Conservation (phyloP, 2,797 vertebrate species). For the Anguilla obscura region DNA sequence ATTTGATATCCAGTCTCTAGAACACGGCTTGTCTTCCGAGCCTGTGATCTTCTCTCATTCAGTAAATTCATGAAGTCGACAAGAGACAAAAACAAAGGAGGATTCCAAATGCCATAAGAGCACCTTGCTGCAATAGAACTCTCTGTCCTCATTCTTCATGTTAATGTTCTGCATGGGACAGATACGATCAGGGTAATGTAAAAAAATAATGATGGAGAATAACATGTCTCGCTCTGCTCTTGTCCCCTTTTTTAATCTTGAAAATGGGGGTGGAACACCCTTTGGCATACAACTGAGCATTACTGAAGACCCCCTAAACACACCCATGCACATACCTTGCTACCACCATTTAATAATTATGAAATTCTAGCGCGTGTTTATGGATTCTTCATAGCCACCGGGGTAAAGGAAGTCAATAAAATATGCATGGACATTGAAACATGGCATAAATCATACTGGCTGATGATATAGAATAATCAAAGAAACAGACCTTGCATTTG, state of each 20-base stretch:
- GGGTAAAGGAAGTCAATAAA: slow-evolving; percentile 26
- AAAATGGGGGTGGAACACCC: background rate
- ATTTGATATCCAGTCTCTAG: slow-evolving; percentile 33
- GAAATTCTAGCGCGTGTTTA: background rate
- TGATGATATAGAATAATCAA: slow-evolving; percentile 19
- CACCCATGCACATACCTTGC: background rate
- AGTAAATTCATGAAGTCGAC: slow-evolving; percentile 26
- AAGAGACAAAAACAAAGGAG: background rate
- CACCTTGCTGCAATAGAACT: background rate
- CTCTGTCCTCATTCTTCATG: slow-evolving; percentile 23
- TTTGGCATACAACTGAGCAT: background rate
- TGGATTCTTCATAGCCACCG: slow-evolving; percentile 23
- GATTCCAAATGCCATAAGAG: slow-evolving; percentile 17
- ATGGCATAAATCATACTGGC: background rate
- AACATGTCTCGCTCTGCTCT: background rate
- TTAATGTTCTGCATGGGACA: slow-evolving; percentile 10
- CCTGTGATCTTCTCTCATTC: slow-evolving; percentile 33
- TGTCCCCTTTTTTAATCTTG: background rate
- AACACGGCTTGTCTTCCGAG: background rate
- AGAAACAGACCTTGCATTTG: background rate
- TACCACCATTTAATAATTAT: slow-evolving; percentile 26
- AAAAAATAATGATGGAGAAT: slow-evolving; percentile 6
- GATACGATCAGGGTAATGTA: slow-evolving; percentile 14
- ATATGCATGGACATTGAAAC: slow-evolving; percentile 23
- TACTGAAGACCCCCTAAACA: background rate